Conservation (phyloP, 2,888 invertebrate species). For the Amiota communis region DNA sequence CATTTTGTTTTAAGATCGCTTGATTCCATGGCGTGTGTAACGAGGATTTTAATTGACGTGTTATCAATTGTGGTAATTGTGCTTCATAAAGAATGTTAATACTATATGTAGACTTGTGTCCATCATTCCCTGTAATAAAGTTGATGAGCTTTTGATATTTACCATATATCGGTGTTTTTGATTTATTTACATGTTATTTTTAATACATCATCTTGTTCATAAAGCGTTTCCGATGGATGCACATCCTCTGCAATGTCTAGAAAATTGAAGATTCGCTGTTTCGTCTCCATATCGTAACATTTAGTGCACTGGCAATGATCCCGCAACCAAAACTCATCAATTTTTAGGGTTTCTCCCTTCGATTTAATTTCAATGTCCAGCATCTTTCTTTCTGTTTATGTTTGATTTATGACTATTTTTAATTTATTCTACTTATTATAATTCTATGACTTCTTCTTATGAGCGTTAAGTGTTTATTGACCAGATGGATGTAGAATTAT, state of each 20-base stretch:
- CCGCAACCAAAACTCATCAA: slow-evolving; percentile 69
- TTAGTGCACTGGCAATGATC: slow-evolving; percentile 75
- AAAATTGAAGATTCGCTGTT: slow-evolving; percentile 77
- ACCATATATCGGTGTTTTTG: no score
- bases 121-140: slow-evolving; percentile 47
- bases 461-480: no score
- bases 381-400: slow-evolving; percentile 42
- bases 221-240: slow-evolving; percentile 65
- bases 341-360: slow-evolving; percentile 51
- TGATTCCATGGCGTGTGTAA: slow-evolving; percentile 75
- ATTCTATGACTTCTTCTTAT: no score
- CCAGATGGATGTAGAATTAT: no score
- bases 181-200: slow-evolving; percentile 75
- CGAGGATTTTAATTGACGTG: slow-evolving; percentile 43
- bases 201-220: slow-evolving; percentile 47
- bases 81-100: slow-evolving; percentile 69
- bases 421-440: no score
- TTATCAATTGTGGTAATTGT: slow-evolving; percentile 57
- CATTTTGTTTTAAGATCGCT: slow-evolving; percentile 69
- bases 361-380: slow-evolving; percentile 50
- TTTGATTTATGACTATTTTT: no score
- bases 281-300: slow-evolving; percentile 77
- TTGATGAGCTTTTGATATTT: not conserved
- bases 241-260: slow-evolving; percentile 75
- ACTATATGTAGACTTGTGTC: slow-evolving; percentile 49